phyloP scores from a whole-genome alignment of 1,140 invertebrate genomes.

The Himalopsyche phryganea region DNA sequence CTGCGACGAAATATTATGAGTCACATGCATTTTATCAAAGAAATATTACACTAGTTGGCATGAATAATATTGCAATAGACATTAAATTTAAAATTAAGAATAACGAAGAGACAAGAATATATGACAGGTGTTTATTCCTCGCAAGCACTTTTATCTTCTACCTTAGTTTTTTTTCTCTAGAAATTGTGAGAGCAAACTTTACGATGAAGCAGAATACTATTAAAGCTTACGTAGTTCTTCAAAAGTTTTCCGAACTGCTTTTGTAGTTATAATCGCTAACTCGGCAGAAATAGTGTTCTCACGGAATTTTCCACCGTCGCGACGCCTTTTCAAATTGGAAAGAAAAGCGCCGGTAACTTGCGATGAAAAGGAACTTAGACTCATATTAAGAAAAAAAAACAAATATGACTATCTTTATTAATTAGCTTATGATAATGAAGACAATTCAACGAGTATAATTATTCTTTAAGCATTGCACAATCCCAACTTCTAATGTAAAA shows the following conservation, averaged over 20 bases:
- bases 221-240: conserved; percentile 32
- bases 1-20: too few species aligned
- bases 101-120: conserved; percentile 1
- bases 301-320: conserved; percentile 15
- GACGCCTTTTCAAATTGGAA: conserved; percentile 11
- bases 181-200: conserved; percentile 30
- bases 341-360: conserved; percentile 4
- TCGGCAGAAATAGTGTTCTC: conserved; percentile 24
- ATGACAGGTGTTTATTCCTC: conserved; percentile 20
- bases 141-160: conserved; percentile 22
- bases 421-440: too few species aligned
- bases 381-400: too few species aligned
- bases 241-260: conserved; percentile 29
- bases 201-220: conserved; percentile 23
- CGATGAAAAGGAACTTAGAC: conserved; percentile 1
- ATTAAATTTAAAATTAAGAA: conserved; percentile 1
- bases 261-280: conserved; percentile 31
- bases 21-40: too few species aligned
- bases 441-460: too few species aligned
- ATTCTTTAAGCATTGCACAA: too few species aligned
- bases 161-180: conserved; percentile 21
- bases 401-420: too few species aligned
- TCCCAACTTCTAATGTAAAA: too few species aligned
- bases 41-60: too few species aligned
- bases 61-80: too few species aligned